A percentile compares a stretch with the other conserved stretches of the same genome.
Conservation (phyloP, 2,888 invertebrate genomes). For the Papilio gigon region DNA sequence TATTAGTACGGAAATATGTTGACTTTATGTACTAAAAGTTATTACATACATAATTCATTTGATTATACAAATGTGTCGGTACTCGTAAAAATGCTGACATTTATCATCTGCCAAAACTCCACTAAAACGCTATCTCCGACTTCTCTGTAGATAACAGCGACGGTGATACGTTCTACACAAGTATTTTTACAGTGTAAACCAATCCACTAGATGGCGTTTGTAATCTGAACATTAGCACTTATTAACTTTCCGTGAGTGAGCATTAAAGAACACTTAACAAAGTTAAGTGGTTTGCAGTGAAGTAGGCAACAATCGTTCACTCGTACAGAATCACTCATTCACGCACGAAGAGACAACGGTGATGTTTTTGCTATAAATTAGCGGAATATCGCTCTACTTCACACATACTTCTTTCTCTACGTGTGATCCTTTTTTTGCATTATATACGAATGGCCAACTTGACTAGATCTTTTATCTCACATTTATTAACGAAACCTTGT, state of each 20-base stretch:
- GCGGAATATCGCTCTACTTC: slow-evolving; percentile 22
- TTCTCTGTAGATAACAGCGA: too few relatives aligned
- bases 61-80: neutral
- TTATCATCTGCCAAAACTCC: too few relatives aligned
- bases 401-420: slow-evolving; percentile 5
- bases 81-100: neutral
- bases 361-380: slow-evolving; percentile 23
- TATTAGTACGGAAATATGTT: neutral
- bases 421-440: neutral
- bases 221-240: neutral
- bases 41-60: neutral
- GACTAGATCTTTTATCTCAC: too few relatives aligned
- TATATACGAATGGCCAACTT: too few relatives aligned
- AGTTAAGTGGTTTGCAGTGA: slow-evolving; percentile 9
- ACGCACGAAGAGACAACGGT: slow-evolving; percentile 32
- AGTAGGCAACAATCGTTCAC: slow-evolving; percentile 21
- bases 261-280: slow-evolving; percentile 4
- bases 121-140: too few relatives aligned
- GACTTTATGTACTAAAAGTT: neutral
- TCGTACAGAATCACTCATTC: slow-evolving; percentile 32
- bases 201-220: too few relatives aligned
- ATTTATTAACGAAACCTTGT: too few relatives aligned
- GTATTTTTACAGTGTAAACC: too few relatives aligned
- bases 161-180: too few relatives aligned
- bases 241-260: neutral